phyloP scores from a whole-genome alignment of 23 tunicate genomes.

The Halocynthia aurantium region DNA sequence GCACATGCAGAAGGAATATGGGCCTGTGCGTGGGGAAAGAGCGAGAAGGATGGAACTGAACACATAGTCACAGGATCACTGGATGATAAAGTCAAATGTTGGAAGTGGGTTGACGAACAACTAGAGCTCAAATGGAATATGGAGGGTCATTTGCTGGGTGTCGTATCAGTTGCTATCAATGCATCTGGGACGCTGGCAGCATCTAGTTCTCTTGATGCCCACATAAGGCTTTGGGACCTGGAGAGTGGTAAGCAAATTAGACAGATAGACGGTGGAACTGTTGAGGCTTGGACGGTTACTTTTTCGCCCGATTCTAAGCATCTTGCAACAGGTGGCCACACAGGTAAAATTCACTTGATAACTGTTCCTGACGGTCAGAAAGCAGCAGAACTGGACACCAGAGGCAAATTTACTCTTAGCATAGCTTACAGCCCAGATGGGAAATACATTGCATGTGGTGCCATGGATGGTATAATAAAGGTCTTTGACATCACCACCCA shows the following conservation, averaged over 20 bases:
- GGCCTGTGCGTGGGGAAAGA: slow-evolving; percentile 97
- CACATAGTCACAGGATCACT: slow-evolving; percentile 95
- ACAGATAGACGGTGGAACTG: slow-evolving; percentile 88
- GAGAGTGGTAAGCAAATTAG: slow-evolving; percentile 83
- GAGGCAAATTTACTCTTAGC: slow-evolving; percentile 90
- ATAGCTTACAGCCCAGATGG: slow-evolving; percentile 96
- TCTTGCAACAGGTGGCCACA: slow-evolving; percentile 93
- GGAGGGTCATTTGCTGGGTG: slow-evolving; percentile 94
- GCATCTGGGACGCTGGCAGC: slow-evolving; percentile 83
- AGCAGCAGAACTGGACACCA: slow-evolving; percentile 77
- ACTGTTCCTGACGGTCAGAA: slow-evolving; percentile 87
- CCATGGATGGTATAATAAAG: slow-evolving; percentile 96
- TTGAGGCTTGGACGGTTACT: slow-evolving; percentile 86
- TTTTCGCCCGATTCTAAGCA: slow-evolving; percentile 90
- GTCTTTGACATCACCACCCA: slow-evolving; percentile 81
- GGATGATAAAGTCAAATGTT: slow-evolving; percentile 92
- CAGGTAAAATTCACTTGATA: slow-evolving; percentile 70
- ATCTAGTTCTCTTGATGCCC: slow-evolving; percentile 92
- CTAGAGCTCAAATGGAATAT: slow-evolving; percentile 79
- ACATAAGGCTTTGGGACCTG: slow-evolving; percentile 92
- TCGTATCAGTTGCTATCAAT: slow-evolving; percentile 83
- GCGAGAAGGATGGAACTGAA: slow-evolving; percentile 87
- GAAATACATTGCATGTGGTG: slow-evolving; percentile 90
- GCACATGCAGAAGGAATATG: slow-evolving; percentile 99
- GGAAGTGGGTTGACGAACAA: slow-evolving; percentile 98